A percentile compares a stretch with the other conserved stretches of the same genome.
Evolutionary conservation across 2,113 vertebrate species (phyloP).

Genomic region (Chlorodrepanis virens): DNA sequence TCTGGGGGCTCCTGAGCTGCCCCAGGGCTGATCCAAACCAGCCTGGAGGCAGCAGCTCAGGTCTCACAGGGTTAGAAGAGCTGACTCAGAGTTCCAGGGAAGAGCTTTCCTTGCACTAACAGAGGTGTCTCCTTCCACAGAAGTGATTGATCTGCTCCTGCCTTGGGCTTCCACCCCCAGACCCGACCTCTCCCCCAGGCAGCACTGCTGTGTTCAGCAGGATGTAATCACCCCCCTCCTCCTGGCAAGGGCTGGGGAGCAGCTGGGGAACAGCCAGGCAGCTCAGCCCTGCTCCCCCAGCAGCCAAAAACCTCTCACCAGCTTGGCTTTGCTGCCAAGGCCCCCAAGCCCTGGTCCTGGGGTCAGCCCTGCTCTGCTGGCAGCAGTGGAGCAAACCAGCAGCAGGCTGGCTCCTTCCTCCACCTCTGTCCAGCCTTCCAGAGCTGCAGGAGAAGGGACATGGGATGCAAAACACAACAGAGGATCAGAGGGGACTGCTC

Average conservation of each 20-base stretch:
- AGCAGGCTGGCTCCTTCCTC: neutral
- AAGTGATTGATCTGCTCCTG: neutral
- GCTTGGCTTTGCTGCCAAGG: neutral
- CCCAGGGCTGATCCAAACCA: neutral
- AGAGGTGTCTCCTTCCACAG: rapidly evolving
- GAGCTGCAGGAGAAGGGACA: neutral
- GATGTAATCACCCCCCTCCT: neutral
- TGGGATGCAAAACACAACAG: rapidly evolving
- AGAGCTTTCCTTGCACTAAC: neutral
- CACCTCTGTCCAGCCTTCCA: neutral
- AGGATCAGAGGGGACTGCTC: neutral
- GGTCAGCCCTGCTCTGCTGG: neutral
- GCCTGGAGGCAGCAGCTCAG: neutral
- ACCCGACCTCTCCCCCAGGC: neutral
- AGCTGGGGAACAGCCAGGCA: neutral
- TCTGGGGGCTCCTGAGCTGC: neutral
- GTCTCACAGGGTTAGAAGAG: rapidly evolving
- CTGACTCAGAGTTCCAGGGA: neutral
- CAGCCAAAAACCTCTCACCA: neutral
- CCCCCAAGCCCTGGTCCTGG: neutral
- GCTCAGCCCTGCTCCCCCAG: neutral
- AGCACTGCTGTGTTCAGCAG: neutral
- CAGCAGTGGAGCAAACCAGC: neutral
- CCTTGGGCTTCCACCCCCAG: neutral
- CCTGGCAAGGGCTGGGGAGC: neutral